Base-by-base conservation (phyloP, 2,113 vertebrate species). In the Oenanthe melanoleuca region DNA sequence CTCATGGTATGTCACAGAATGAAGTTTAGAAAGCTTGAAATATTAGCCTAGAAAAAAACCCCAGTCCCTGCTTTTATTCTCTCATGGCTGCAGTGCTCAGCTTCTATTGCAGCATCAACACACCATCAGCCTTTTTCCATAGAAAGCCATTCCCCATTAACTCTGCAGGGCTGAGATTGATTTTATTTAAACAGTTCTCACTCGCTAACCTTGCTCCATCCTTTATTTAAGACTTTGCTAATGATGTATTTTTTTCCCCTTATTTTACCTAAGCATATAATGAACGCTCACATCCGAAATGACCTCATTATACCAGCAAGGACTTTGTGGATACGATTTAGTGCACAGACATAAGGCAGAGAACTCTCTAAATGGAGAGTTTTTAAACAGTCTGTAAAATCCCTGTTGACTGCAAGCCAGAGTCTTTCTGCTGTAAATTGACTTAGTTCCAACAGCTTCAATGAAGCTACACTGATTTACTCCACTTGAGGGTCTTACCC, bases 221-320 rank as follows among this genome's bases (percentile, higher is more conserved):
- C 67, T 93, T 80, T 89, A 93, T 94, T 93, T 95, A 92, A 86
- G 84, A 95, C 89, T 94, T 96, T 94, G 71, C 79, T 95, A 96
- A 93, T 91, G 83, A 96, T 14, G 11, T 57, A 4, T 31, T 66
- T 86, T 92, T 86, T 37, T 14, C 83, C 6, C 71, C 45, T 86
- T 92, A 91, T 74, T 91, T 95, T 80, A 80, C 89, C 88, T 92
- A 93, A 93, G 83, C 24, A 4, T 61, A 79, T 94, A 94, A 86
- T 64, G 85, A 95, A 85, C 1, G 0, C 45, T 95, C 34, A 87
- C 71, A 86, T 83, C 80, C 16, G 4, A 94, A 96, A 95, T 80
- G 57, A 92, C 92, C 88, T 93, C 92, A 89, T 96, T 94, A 81
- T 52, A 63, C 65, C 19, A 6, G 56, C 16, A 16, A 93, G 80